Evolutionary conservation across 2,888 invertebrate genomes (phyloP), one percentile per base, ranked within the genome.

Genomic region (Drosophila parthenogenetica): DNA sequence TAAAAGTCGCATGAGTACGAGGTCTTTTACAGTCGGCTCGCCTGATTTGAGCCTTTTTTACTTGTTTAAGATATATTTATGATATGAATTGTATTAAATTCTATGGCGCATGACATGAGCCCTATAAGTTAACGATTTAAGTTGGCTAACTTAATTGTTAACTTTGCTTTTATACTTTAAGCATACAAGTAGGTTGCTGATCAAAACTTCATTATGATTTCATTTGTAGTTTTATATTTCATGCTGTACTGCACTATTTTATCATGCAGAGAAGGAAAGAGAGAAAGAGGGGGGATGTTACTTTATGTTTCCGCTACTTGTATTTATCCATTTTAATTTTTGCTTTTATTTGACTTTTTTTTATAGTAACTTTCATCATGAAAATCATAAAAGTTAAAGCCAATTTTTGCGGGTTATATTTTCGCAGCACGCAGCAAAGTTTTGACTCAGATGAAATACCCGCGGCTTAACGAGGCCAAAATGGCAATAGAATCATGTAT

Each of bases 321-420:
- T n/a, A 16, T 17, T 17, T 39, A 25, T 43, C 13, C 14, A 16
- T 22, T 40, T 19, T 16, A 25, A 25, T 60, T 42, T 42, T 16
- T 17, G 39, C 17, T 16, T 40, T 29, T 8, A 19, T 54, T 13
- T 11, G 43, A 16, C 10, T 11, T 8, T 17, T 17, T 13, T n/a
- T 49, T 42, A n/a, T 19, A 11, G 7, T 25, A 77, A 77, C 68
- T 77, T 80, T 70, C 48, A 63, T 46, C 73, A 65, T 80, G 81
- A 66, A 80, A 80, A 80, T 80, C 70, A 80, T 68, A 70, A 79
- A 79, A 79, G 79, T 79, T 78, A 68, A 77, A 68, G 77, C 68
- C 73, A 66, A 79, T 75, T 76, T 75, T 76, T 57, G 54, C 37
- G 55, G 65, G 62, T 64, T 71, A 63, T 71, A 49, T 80, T 80